These are phyloP conservation scores for Scaeva pyrastri DNA, from an alignment of 2,888 invertebrate species.

Conservation along the genomic window DNA sequence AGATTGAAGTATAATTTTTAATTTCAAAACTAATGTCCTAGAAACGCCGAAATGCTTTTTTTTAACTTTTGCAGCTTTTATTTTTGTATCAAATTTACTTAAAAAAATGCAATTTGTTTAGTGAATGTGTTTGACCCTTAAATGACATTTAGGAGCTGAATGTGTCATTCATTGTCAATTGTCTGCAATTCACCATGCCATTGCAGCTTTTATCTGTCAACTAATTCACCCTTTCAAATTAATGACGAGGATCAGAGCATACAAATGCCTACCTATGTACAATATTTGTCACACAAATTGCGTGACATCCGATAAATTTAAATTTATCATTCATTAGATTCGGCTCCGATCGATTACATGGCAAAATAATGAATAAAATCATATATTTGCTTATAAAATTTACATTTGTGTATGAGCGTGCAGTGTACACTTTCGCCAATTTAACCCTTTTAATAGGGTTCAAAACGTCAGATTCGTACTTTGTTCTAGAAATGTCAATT, in stretches of 20 bases:
- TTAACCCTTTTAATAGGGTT: neutral
- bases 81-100: too few species aligned
- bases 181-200: conserved; percentile 15
- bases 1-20: too few species aligned
- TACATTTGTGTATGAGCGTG: neutral
- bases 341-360: conserved; percentile 56
- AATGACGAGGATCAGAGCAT: conserved; percentile 28
- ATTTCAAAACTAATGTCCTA: too few species aligned
- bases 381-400: conserved; percentile 37
- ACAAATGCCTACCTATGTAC: neutral
- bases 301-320: conserved; percentile 38
- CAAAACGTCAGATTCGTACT: neutral
- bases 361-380: conserved; percentile 53
- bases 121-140: too few species aligned
- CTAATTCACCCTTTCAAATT: neutral
- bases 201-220: neutral
- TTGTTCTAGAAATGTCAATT: conserved; percentile 19
- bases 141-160: neutral
- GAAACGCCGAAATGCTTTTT: too few species aligned
- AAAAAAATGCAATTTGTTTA: too few species aligned
- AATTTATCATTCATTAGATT: conserved; percentile 62
- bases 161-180: conserved; percentile 1
- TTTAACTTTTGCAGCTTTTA: too few species aligned
- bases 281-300: conserved; percentile 46
- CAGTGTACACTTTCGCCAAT: neutral